A percentile compares a stretch with the other conserved stretches of the same genome.
phyloP scores from a whole-genome alignment of 2,113 vertebrate species.

The Sander vitreus region DNA sequence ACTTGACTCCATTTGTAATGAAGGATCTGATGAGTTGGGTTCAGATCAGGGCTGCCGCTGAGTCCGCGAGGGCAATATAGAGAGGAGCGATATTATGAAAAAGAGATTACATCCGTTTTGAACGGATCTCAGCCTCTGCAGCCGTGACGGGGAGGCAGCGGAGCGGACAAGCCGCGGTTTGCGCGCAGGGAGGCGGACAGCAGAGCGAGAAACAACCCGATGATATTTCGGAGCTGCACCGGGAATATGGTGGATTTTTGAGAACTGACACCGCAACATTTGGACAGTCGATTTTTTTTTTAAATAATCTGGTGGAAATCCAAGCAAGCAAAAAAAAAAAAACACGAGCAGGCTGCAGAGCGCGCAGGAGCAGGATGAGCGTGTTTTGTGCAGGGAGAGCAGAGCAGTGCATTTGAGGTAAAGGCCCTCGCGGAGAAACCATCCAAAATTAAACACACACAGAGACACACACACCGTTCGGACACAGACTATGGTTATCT shows the following conservation, averaged over 20 bases:
- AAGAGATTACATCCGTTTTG: conserved; percentile 33
- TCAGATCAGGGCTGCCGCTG: conserved; percentile 54
- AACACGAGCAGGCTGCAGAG: conserved; percentile 13
- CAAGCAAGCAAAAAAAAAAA: neutral
- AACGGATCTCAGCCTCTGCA: conserved; percentile 11
- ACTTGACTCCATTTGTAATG: conserved; percentile 74
- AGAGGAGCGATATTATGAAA: conserved; percentile 32
- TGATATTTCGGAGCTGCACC: conserved; percentile 4
- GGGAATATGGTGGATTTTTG: conserved; percentile 38
- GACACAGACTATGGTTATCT: conserved; percentile 11
- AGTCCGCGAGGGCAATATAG: conserved; percentile 32
- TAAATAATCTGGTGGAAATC: conserved; percentile 3
- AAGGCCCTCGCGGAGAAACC: conserved; percentile 40
- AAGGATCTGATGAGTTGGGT: conserved; percentile 60
- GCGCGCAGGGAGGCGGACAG: neutral
- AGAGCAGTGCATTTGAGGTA: conserved; percentile 72
- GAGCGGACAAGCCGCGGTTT: conserved; percentile 16
- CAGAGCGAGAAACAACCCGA: neutral
- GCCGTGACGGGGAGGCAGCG: conserved; percentile 4
- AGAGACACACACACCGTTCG: neutral
- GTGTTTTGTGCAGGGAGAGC: conserved; percentile 51
- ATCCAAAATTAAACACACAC: conserved; percentile 19
- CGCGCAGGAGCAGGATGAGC: conserved; percentile 60
- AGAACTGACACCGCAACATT: neutral
- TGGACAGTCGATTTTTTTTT: conserved; percentile 3